These are phyloP conservation scores for Pandemis heparana DNA, from an alignment of 2,888 invertebrate genomes.

Conservation along the genomic window DNA sequence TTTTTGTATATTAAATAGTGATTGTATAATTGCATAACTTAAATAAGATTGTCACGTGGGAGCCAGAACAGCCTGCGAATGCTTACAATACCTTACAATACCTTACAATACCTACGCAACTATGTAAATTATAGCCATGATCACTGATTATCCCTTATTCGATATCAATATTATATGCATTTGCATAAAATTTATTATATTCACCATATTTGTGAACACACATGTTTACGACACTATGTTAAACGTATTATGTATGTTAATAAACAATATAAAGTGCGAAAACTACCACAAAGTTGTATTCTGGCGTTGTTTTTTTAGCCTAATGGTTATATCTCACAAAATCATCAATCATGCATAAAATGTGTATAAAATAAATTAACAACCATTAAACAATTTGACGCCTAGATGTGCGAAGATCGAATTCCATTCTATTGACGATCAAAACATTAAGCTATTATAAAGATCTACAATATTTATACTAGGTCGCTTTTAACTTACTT, in stretches of 20 bases:
- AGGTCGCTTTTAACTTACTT: background rate
- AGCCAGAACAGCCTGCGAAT: slow-evolving; percentile 15
- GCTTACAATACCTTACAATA: slow-evolving; percentile 19
- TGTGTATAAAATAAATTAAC: slow-evolving; percentile 3
- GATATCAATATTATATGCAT: slow-evolving; percentile 30
- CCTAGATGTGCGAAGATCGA: background rate
- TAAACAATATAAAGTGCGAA: slow-evolving; percentile 24
- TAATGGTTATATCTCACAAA: background rate
- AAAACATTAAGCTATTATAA: too few relatives aligned
- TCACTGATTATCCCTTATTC: slow-evolving; percentile 32
- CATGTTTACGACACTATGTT: slow-evolving; percentile 19
- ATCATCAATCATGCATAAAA: background rate
- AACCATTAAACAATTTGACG: background rate
- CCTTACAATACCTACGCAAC: slow-evolving; percentile 35
- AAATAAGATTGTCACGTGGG: slow-evolving; percentile 35
- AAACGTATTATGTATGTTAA: slow-evolving; percentile 22
- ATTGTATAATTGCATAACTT: slow-evolving; percentile 26
- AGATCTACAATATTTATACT: too few relatives aligned
- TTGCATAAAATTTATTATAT: slow-evolving; percentile 28
- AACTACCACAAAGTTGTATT: slow-evolving; percentile 12
- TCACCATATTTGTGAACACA: slow-evolving; percentile 25
- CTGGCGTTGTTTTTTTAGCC: slow-evolving; percentile 1
- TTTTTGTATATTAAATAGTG: background rate
- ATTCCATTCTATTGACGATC: background rate
- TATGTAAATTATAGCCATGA: slow-evolving; percentile 38